Evolutionary conservation across 1,140 invertebrate species (phyloP), one percentile per base, ranked within the genome.

Genomic region (Magallana angulata): DNA sequence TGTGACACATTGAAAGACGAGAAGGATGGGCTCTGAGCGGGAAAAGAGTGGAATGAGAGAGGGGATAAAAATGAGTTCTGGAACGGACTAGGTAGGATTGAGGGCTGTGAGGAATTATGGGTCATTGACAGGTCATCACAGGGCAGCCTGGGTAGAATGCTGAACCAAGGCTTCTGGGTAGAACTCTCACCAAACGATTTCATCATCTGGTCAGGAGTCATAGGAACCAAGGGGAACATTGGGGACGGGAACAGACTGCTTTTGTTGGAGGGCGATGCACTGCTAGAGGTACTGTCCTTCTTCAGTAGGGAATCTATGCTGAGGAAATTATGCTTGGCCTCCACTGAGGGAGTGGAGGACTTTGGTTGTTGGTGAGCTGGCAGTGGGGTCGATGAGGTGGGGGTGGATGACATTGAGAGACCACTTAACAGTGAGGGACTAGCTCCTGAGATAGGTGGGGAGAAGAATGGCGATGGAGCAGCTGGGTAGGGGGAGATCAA

Each of bases 101-200:
- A 59, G n/a, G 83, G 57, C 58, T 90, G 87, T 58, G 68, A 83
- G 84, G 58, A 87, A 30, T 85, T 87, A 90, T 88, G 91, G 7
- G 93, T 94, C 57, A 95, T 81, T 30, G 95, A 94, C 48, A 93
- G 91, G 8, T 95, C 96, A 92, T 96, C 96, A 95, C 96, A 97
- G 9, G 96, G 95, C 86, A 96, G 95, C 90, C 96, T 95, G 18
- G 96, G 96, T 80, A 97, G 92, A 84, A 97, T 95, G 91, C 96
- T 96, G 90, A 97, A 97, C 96, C 96, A 96, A 48, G 96, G 95
- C 86, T 94, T 94, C 83, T 94, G 91, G 57, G 91, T 92, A 85
- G 89, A 60, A 88, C 85, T 57, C 92, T 91, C 16, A 88, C 58
- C 64, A n/a, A 85, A 88, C 24, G 87, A 90, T 68, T 90, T 91